phyloP scores from a whole-genome alignment of 2,113 vertebrate genomes.

The Gasterosteus nipponicus region DNA sequence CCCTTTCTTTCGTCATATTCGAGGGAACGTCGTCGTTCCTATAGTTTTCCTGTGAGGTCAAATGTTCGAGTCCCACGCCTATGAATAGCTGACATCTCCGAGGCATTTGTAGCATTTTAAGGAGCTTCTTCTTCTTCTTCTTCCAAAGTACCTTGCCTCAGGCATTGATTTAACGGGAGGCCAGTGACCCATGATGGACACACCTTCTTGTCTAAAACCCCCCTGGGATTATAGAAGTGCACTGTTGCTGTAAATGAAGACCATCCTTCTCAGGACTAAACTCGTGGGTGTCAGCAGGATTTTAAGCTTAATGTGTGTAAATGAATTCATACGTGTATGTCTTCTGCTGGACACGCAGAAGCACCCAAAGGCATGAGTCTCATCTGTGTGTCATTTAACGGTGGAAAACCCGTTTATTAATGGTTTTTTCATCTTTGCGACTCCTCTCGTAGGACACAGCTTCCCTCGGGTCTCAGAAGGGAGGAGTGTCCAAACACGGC shows the following conservation, averaged over 20 bases:
- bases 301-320: slow-evolving; percentile 1
- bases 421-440: slow-evolving; percentile 2
- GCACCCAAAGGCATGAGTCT: background rate
- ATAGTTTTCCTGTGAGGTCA: background rate
- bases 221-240: slow-evolving; percentile 27
- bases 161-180: slow-evolving; percentile 34
- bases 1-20: background rate
- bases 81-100: slow-evolving; percentile 14
- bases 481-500: slow-evolving; percentile 95
- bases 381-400: background rate
- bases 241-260: slow-evolving; percentile 36
- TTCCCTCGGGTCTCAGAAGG: slow-evolving; percentile 94
- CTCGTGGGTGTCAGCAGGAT: slow-evolving; percentile 15
- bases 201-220: slow-evolving; percentile 4
- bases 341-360: background rate
- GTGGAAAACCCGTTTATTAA: background rate
- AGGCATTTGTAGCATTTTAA: slow-evolving; percentile 31
- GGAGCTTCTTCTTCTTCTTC: slow-evolving; percentile 1
- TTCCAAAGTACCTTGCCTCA: slow-evolving; percentile 22
- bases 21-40: background rate
- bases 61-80: background rate
- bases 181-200: slow-evolving; percentile 43
- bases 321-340: background rate
- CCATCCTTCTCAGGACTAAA: background rate
- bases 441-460: slow-evolving; percentile 86